Percentiles rank a stretch among this genome's conserved stretches.
These are phyloP conservation scores for Entomobrya proxima DNA, from an alignment of 2,888 invertebrate species.

Conservation along the genomic window DNA sequence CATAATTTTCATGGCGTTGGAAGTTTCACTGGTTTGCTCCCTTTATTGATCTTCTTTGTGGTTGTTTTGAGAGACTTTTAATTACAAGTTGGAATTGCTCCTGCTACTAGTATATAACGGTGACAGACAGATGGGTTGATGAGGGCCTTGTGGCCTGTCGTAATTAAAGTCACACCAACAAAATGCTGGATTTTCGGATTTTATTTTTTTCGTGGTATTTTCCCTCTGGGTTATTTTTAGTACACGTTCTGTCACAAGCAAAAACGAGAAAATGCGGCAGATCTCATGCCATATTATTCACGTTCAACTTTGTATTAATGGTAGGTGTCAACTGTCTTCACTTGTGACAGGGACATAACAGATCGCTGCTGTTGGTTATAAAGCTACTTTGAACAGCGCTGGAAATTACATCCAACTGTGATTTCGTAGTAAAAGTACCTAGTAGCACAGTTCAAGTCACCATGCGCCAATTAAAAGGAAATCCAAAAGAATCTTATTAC, in stretches of 20 bases:
- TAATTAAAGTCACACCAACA: slow-evolving; percentile 23
- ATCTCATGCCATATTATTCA: slow-evolving; percentile 4
- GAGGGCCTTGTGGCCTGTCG: neutral
- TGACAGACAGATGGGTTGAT: slow-evolving; percentile 8
- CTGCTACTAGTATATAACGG: neutral
- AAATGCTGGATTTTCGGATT: slow-evolving; percentile 8
- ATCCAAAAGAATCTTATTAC: neutral
- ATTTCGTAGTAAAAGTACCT: neutral
- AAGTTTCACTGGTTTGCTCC: neutral
- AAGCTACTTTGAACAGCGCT: neutral
- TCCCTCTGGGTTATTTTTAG: neutral
- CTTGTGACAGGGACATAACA: slow-evolving; percentile 3
- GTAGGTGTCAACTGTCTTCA: neutral
- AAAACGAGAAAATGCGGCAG: neutral
- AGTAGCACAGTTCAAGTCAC: neutral
- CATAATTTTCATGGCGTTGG: neutral
- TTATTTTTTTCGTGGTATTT: neutral
- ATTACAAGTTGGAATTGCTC: neutral
- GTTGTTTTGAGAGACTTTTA: slow-evolving; percentile 22
- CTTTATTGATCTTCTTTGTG: slow-evolving; percentile 21
- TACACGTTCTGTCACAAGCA: neutral
- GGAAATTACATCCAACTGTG: neutral
- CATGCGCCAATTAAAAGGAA: slow-evolving; percentile 24
- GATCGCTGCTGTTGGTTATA: neutral
- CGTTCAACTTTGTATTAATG: slow-evolving; percentile 28